Evolutionary conservation across 2,113 vertebrate genomes (phyloP), one percentile per base, ranked within the genome.

Genomic region (Columba livia): DNA sequence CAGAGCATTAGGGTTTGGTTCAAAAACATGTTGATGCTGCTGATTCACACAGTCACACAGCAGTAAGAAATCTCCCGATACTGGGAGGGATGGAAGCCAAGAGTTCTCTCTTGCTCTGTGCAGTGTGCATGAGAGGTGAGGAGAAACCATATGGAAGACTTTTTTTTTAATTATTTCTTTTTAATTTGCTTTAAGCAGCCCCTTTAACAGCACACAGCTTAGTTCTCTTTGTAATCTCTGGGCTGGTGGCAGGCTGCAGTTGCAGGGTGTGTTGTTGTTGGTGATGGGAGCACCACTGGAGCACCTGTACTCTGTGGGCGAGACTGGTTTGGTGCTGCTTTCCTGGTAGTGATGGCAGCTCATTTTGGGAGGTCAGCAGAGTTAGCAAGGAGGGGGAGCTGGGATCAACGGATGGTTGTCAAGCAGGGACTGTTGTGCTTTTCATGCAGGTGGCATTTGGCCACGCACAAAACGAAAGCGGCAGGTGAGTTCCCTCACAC

Each of bases 91-190:
- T 2, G 3, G 25, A 82, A 60, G 71, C 10, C 14, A 54, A 65
- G 47, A 61, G 31, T 18, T 66, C 32, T 44, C 40, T 7, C 71
- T 56, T 40, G 34, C 32, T 61, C 18, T 12, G 20, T 38, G 31
- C 26, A 34, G 0, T 0, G 0, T 60, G 10, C 44, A 15, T 0
- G 1, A 70, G 53, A 38, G 11, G 21, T 9, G 23, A 67, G 19
- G 28, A 42, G 61, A 50, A 85, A 50, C 4, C 47, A 24, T 0
- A 0, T 60, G 11, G 28, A 31, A 81, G 14, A 19, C 15, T 54
- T 85, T 25, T n/a, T 25, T 42, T 42, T 42, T 13, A 14, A 40
- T 40, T 40, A 40, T 40, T 40, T 40, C n/a, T 40, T 40, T 40
- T 40, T 40, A 40, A 15, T 75, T 74, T 85, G 24, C 62, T 85